phyloP scores from a whole-genome alignment of 2,797 vertebrate genomes.

The Dallia pectoralis region DNA sequence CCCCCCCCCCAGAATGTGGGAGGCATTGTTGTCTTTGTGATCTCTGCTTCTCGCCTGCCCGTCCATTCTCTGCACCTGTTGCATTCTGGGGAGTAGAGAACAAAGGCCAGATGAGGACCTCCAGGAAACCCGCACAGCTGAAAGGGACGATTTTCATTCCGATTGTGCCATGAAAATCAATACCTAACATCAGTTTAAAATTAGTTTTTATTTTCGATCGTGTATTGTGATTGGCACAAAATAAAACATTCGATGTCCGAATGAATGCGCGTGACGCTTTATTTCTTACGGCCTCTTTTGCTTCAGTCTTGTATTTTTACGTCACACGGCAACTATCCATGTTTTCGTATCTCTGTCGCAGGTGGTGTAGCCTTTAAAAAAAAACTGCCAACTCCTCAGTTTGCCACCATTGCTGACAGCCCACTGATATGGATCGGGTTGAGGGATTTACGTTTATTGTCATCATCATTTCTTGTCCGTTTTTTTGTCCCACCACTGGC shows the following conservation, averaged over 20 bases:
- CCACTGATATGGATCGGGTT: not conserved
- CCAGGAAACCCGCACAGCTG: conserved; percentile 20
- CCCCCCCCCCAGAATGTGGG: conserved; percentile 32
- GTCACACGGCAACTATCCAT: not conserved
- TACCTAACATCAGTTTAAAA: not conserved
- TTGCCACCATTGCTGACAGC: not conserved
- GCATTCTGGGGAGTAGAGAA: conserved; percentile 46
- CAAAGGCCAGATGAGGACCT: conserved; percentile 11
- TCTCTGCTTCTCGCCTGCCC: conserved; percentile 13
- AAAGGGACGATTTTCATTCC: conserved; percentile 11
- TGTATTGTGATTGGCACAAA: not conserved
- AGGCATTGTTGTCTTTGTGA: conserved; percentile 70
- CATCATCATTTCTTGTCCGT: conserved; percentile 50
- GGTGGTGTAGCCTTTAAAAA: not conserved
- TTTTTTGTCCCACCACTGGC: conserved; percentile 67
- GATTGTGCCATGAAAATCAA: not conserved
- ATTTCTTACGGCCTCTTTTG: not conserved
- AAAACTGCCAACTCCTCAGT: not conserved
- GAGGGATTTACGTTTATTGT: conserved; percentile 17
- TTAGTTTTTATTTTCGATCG: not conserved
- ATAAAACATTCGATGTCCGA: not conserved
- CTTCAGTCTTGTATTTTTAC: not conserved
- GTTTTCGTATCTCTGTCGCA: not conserved
- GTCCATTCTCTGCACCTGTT: conserved; percentile 64
- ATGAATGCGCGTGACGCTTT: not conserved